These are phyloP conservation scores for Chloroceryle amazona DNA, from an alignment of 2,797 vertebrate genomes.

Conservation along the genomic window DNA sequence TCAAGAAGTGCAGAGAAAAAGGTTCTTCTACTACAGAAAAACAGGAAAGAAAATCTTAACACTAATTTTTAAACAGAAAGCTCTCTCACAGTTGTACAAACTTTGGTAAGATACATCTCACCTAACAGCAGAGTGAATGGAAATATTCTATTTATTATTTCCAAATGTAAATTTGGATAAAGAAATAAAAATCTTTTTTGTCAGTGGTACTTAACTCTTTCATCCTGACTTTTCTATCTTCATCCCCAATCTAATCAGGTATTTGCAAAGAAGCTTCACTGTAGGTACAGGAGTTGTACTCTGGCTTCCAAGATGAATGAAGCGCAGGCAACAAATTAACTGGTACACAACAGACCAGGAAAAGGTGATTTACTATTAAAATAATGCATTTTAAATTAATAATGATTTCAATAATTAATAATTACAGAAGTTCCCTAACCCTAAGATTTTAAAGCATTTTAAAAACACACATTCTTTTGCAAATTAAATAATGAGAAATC, in stretches of 20 bases:
- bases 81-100: not conserved
- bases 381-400: not conserved
- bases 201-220: not conserved
- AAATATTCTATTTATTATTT: not conserved
- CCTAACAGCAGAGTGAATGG: not conserved
- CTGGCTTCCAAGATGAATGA: not conserved
- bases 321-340: not conserved
- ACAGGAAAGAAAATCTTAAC: not conserved
- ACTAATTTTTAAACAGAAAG: not conserved
- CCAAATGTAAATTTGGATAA: not conserved
- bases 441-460: not conserved
- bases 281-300: not conserved
- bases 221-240: not conserved
- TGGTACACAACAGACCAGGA: not conserved
- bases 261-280: not conserved
- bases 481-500: conserved; percentile 23
- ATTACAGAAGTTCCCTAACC: not conserved
- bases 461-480: not conserved
- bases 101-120: not conserved
- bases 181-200: not conserved
- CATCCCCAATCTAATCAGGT: not conserved
- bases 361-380: not conserved
- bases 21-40: not conserved
- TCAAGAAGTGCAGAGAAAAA: not conserved
- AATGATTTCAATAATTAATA: not conserved